A percentile compares a stretch with the other conserved stretches of the same genome.
phyloP scores from a whole-genome alignment of 2,888 invertebrate genomes.

The Gymnosoma rotundatum region DNA sequence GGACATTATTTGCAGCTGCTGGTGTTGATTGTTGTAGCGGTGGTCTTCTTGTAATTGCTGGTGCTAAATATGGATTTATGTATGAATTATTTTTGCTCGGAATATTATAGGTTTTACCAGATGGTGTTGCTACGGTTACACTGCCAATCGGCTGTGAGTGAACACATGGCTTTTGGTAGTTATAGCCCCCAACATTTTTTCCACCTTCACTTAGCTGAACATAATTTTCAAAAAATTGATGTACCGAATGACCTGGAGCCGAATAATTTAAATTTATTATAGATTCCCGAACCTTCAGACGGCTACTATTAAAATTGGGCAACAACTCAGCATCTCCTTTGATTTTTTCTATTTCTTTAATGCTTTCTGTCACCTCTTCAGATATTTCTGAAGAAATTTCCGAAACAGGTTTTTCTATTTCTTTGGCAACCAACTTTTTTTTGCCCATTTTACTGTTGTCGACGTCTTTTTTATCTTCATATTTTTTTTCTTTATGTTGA shows the following conservation, averaged over 20 bases:
- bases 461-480: slow-evolving; percentile 38
- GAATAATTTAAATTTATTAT: slow-evolving; percentile 76
- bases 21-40: slow-evolving; percentile 69
- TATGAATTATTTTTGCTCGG: slow-evolving; percentile 77
- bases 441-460: slow-evolving; percentile 28
- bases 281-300: slow-evolving; percentile 74
- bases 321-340: slow-evolving; percentile 80
- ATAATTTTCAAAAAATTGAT: slow-evolving; percentile 77
- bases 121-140: slow-evolving; percentile 77
- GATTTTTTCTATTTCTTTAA: slow-evolving; percentile 76
- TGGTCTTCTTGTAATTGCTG: slow-evolving; percentile 76
- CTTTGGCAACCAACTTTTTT: slow-evolving; percentile 43
- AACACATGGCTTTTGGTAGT: slow-evolving; percentile 74
- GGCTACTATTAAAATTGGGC: slow-evolving; percentile 72
- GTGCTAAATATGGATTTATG: slow-evolving; percentile 79
- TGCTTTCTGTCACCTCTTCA: slow-evolving; percentile 45
- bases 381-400: slow-evolving; percentile 65
- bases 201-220: slow-evolving; percentile 71
- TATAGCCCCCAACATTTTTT: slow-evolving; percentile 75
- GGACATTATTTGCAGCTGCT: slow-evolving; percentile 41
- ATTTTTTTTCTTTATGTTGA: slow-evolving; percentile 10
- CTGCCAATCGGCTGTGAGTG: slow-evolving; percentile 73
- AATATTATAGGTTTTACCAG: slow-evolving; percentile 78
- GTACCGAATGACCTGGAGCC: slow-evolving; percentile 75
- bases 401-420: slow-evolving; percentile 65